Evolutionary conservation across 2,797 vertebrate genomes (phyloP), one percentile per base, ranked within the genome.

Genomic region (Artibeus jamaicensis): DNA sequence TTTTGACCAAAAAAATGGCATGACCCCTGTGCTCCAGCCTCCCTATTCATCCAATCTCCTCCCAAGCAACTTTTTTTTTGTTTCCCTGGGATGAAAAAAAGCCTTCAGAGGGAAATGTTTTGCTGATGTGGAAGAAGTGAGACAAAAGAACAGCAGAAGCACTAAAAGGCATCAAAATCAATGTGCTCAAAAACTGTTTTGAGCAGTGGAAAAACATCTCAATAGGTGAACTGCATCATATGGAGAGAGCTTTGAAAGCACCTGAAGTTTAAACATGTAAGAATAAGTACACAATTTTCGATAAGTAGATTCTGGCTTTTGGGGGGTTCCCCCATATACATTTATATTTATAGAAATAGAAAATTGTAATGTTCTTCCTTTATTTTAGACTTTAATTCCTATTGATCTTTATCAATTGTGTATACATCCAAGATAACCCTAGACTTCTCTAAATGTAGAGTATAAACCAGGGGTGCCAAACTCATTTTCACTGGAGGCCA

Each of bases 281-380:
- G 62, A 65, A n/a, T 65, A n/a, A n/a, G 26, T 65, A 32, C 32
- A 65, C 62, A 16, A 65, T 65, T 32, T 65, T n/a, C n/a, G 6
- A 65, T 65, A 65, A 65, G 11, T n/a, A 65, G n/a, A 65, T 65
- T 65, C 6, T n/a, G 29, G 6, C 32, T 62, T 62, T 1, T 0
- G 11, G 14, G 12, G 59, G 11, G 14, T 62, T 11, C 29, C 59
- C 59, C 57, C 12, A 15, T 62, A 62, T 77, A 46, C n/a, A 16
- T 46, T 12, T 67, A 26, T 76, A 14, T 92, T 93, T 78, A 34
- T 32, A 86, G 46, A 95, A 92, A 87, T 26, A 87, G 65, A 95
- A 87, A 73, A 70, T 19, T 39, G 15, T 26, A 57, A 86, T 59
- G 9, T 74, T 81, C n/a, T 83, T 67, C 29, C 19, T 29, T 68